Evolutionary conservation across 2,888 invertebrate genomes (phyloP).

Genomic region (Leptinotarsa haldemani): DNA sequence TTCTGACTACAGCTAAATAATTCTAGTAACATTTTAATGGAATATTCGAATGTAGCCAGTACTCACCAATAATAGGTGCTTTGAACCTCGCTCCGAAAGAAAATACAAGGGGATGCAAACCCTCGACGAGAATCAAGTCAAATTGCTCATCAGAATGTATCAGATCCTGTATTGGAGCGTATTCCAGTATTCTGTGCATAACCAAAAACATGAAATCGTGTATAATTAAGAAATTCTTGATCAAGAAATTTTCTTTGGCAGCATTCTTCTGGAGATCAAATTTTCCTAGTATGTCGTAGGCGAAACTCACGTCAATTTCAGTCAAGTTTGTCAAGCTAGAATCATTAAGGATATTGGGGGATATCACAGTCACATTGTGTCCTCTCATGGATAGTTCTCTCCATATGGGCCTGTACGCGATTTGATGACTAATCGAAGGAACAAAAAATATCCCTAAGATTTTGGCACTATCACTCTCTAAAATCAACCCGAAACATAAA

Average conservation of each 20-base stretch:
- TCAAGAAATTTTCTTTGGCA: constrained; percentile 20
- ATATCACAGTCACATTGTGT: constrained; percentile 66
- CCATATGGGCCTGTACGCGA: constrained; percentile 65
- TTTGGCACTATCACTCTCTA: constrained; percentile 50
- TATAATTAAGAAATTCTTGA: background rate
- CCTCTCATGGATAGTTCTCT: constrained; percentile 65
- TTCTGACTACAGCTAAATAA: background rate
- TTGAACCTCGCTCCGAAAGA: constrained; percentile 35
- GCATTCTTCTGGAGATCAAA: constrained; percentile 21
- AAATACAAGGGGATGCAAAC: constrained; percentile 36
- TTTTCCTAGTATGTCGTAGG: constrained; percentile 52
- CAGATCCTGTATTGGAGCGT: constrained; percentile 12
- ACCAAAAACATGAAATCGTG: background rate
- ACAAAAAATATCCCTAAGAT: constrained; percentile 65
- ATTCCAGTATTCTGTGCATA: background rate
- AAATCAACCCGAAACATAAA: background rate
- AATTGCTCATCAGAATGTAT: constrained; percentile 18
- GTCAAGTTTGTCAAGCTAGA: constrained; percentile 60
- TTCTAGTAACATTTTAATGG: background rate
- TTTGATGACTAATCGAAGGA: constrained; percentile 68
- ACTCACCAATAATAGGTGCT: constrained; percentile 36
- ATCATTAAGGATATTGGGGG: constrained; percentile 64
- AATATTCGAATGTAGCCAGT: background rate
- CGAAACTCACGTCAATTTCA: constrained; percentile 61
- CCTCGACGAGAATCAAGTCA: constrained; percentile 39